Conservation (phyloP, 2,797 vertebrate species). For the Manis javanica region DNA sequence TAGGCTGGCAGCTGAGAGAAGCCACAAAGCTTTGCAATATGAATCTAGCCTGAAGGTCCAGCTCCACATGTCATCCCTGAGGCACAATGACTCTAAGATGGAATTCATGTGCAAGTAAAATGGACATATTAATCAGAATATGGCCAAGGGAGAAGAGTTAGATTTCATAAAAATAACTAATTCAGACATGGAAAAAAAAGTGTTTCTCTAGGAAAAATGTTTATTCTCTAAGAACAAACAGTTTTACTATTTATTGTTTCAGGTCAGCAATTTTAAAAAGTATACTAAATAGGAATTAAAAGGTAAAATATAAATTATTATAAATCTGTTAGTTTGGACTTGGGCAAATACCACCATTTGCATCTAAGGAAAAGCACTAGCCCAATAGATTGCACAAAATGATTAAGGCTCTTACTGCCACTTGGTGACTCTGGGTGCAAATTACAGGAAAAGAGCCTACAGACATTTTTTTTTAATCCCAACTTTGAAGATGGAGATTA, state of each 20-base stretch:
- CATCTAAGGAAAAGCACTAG: not conserved
- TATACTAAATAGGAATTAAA: not conserved
- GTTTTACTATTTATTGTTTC: slow-evolving; percentile 15
- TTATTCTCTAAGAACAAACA: slow-evolving; percentile 34
- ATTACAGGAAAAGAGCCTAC: slow-evolving; percentile 45
- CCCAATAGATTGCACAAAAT: not conserved
- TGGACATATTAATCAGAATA: slow-evolving; percentile 39
- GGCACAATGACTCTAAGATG: not conserved
- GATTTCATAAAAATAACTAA: slow-evolving; percentile 37
- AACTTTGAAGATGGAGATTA: not conserved
- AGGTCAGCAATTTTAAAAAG: not conserved
- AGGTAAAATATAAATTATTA: not conserved
- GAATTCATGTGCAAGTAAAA: slow-evolving; percentile 20
- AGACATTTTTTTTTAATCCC: not conserved
- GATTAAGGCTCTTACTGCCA: not conserved
- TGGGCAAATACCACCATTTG: not conserved
- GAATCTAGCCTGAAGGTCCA: not conserved
- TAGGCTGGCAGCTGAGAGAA: not conserved
- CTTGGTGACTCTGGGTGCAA: not conserved
- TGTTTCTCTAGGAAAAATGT: not conserved
- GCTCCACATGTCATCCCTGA: not conserved
- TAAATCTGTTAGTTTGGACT: not conserved
- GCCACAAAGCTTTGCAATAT: not conserved
- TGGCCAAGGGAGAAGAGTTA: not conserved
- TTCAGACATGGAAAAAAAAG: not conserved